Percentiles rank a stretch among this genome's conserved stretches.
These are phyloP conservation scores for Stegodyphus mimosarum DNA, from an alignment of 1,140 invertebrate genomes.

Conservation along the genomic window DNA sequence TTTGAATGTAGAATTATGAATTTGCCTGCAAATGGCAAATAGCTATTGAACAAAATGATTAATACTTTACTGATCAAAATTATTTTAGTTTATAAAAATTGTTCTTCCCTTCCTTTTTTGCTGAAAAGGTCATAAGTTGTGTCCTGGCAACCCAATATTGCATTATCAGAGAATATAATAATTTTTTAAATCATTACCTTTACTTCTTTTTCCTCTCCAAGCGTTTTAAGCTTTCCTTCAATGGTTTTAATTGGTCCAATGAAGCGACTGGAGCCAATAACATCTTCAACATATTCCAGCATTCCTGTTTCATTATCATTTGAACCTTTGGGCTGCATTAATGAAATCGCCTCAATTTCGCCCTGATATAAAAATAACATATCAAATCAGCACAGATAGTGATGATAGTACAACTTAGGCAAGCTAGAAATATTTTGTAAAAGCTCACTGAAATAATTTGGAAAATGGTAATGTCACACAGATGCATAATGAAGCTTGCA, in stretches of 20 bases:
- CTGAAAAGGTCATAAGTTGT: background rate
- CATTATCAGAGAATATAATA: background rate
- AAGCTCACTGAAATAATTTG: too few species aligned
- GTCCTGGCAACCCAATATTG: background rate
- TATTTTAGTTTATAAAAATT: background rate
- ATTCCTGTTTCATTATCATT: constrained; percentile 91
- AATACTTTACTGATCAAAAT: background rate
- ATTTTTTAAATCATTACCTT: constrained; percentile 71
- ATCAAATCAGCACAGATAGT: too few species aligned
- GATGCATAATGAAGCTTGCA: too few species aligned
- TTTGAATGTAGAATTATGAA: background rate
- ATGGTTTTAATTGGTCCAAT: constrained; percentile 86
- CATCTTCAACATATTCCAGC: constrained; percentile 98
- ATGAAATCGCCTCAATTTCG: constrained; percentile 98
- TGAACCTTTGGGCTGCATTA: constrained; percentile 97
- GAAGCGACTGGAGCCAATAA: constrained; percentile 91
- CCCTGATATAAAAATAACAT: constrained; percentile 74
- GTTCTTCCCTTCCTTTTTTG: background rate
- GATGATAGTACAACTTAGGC: too few species aligned
- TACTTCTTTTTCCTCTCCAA: constrained; percentile 83
- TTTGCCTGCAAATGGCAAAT: background rate
- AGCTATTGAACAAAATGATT: background rate
- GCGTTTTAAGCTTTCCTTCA: constrained; percentile 78
- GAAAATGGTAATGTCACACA: background rate
- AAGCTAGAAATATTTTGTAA: too few species aligned